These are phyloP conservation scores for Smittia sp. DNA, from an alignment of 2,888 invertebrate genomes.

Conservation along the genomic window DNA sequence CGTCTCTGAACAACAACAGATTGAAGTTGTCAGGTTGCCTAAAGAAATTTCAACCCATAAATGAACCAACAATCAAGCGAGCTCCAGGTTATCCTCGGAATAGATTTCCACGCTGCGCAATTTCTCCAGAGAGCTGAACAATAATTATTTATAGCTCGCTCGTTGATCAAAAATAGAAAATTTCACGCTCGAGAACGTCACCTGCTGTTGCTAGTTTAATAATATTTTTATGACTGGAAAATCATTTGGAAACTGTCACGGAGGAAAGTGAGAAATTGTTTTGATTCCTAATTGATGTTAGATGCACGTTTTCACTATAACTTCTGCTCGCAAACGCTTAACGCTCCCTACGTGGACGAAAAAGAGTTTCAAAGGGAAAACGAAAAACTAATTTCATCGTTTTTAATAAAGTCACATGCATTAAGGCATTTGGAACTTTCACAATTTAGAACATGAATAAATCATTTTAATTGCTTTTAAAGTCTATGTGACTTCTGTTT, in stretches of 20 bases:
- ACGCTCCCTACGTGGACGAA: not conserved
- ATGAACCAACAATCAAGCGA: no score
- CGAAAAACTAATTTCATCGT: not conserved
- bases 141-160: not conserved
- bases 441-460: slow-evolving; percentile 14
- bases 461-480: slow-evolving; percentile 23
- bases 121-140: not conserved
- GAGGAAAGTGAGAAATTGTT: no score
- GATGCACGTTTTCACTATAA: no score
- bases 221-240: not conserved
- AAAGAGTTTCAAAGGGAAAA: not conserved
- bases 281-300: no score
- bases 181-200: not conserved
- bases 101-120: slow-evolving; percentile 16
- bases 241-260: not conserved
- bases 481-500: slow-evolving; percentile 3
- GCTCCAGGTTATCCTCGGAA: not conserved
- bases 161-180: not conserved
- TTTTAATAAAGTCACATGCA: not conserved
- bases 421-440: not conserved
- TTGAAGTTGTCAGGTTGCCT: no score
- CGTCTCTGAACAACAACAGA: no score
- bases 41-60: no score
- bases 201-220: slow-evolving; percentile 24
- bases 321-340: no score